Evolutionary conservation across 2,113 vertebrate species (phyloP).

Genomic region (Datnioides undecimradiatus): DNA sequence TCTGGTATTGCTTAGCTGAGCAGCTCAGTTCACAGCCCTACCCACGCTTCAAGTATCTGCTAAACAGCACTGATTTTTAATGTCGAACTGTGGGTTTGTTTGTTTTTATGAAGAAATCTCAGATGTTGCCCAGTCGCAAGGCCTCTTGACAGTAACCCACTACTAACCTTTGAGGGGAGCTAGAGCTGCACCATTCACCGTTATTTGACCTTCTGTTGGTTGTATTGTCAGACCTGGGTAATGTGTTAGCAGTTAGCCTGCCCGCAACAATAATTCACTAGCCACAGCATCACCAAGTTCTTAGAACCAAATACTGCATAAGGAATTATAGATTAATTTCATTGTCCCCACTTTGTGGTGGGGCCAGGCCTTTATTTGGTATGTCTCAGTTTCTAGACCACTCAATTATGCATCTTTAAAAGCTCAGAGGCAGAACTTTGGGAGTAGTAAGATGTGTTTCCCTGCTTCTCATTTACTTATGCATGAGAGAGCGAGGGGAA

Average conservation of each 20-base stretch:
- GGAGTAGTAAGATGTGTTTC: constrained; percentile 35
- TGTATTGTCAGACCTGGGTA: neutral
- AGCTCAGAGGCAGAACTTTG: constrained; percentile 45
- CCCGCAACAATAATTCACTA: neutral
- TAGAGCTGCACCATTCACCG: neutral
- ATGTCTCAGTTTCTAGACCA: constrained; percentile 33
- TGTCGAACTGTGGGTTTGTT: too few species aligned
- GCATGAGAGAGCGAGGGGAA: constrained; percentile 37
- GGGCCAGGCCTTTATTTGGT: constrained; percentile 16
- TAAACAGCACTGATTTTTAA: too few species aligned
- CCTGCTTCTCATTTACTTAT: constrained; percentile 63
- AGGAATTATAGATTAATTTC: neutral
- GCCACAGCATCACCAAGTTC: neutral
- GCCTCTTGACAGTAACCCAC: too few species aligned
- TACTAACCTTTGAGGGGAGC: neutral
- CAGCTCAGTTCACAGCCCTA: too few species aligned
- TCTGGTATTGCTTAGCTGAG: too few species aligned
- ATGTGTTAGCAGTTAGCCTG: neutral
- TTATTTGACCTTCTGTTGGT: too few species aligned
- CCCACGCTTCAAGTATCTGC: too few species aligned
- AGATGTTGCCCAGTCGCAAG: neutral
- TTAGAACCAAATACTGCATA: neutral
- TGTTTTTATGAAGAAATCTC: too few species aligned
- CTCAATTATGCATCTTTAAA: constrained; percentile 55
- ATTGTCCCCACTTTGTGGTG: neutral